These are phyloP conservation scores for Pholis gunnellus DNA, from an alignment of 2,113 vertebrate genomes.

Conservation along the genomic window DNA sequence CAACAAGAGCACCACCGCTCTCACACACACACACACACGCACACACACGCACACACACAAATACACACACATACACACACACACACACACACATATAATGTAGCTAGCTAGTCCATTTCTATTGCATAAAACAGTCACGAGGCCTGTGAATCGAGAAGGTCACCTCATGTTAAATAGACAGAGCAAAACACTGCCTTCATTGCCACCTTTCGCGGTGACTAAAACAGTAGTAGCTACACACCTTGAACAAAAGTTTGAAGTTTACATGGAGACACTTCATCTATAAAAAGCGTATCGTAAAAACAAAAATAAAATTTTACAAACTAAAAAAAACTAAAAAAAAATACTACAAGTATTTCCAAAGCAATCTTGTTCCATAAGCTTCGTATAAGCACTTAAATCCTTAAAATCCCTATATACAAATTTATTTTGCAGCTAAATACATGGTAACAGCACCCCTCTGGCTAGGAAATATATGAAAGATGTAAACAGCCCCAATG, in stretches of 20 bases:
- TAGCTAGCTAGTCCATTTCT: conserved; percentile 80
- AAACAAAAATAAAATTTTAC: conserved; percentile 79
- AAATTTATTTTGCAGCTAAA: conserved; percentile 83
- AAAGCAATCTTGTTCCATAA: conserved; percentile 80
- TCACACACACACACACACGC: conserved; percentile 75
- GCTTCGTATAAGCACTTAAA: conserved; percentile 82
- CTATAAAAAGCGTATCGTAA: conserved; percentile 82
- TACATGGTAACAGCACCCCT: conserved; percentile 83
- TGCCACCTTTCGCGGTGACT: conserved; percentile 68
- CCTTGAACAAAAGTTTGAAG: conserved; percentile 73
- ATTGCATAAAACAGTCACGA: conserved; percentile 81
- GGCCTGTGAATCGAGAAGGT: conserved; percentile 72
- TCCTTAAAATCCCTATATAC: conserved; percentile 83
- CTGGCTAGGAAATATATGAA: conserved; percentile 82
- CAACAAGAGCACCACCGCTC: conserved; percentile 77
- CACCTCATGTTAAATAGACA: conserved; percentile 79
- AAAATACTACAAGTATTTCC: conserved; percentile 78
- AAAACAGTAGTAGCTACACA: conserved; percentile 81
- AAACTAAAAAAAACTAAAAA: conserved; percentile 68
- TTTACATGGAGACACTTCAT: conserved; percentile 80
- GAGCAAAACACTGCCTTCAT: conserved; percentile 77
- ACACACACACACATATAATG: conserved; percentile 71
- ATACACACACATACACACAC: conserved; percentile 72
- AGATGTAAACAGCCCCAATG: conserved; percentile 83
- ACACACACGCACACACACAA: conserved; percentile 68